Base-by-base conservation (phyloP, 2,797 vertebrate genomes). In the Triplophysa bombifrons region DNA sequence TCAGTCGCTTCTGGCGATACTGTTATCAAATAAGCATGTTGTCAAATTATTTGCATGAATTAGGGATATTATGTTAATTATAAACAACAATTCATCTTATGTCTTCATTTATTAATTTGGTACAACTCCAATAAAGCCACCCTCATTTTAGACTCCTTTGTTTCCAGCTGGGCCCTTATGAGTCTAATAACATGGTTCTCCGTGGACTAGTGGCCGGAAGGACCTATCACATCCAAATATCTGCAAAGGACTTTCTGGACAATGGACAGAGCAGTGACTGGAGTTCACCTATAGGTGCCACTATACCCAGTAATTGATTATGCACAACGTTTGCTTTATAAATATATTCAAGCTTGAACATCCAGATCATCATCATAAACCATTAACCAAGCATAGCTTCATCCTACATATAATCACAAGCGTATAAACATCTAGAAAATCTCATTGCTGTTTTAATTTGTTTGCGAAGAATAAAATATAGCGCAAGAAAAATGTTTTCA, bases 201-300 rank as follows among this genome's bases (percentile, higher is more conserved):
- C 89, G 84, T 67, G 83, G 86, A 10, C 82, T 93, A 74, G 68
- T 55, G 1, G 46, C 87, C 0, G 90, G 90, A 2, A 79, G 87
- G 56, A 71, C 69, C 3, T 94, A 94, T 89, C 34, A 51, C 74
- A 87, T 94, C 76, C 91, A 91, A 81, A 91, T 94, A 78, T 93
- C 92, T 3, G 91, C 91, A 0, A 88, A 84, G 76, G 93, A 94
- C 38, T 85, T 90, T 56, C 84, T 94, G 86, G 91, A 87, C 78
- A 60, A 91, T 53, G 94, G 94, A 50, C 17, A 88, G 53, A 90
- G 88, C 85, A 94, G 94, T 41, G 56, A 87, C 67, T 94, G 94
- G 94, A 94, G 91, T 76, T 64, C 80, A 3, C 83, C 90, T 4
- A 85, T 89, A 1, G 77, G 80, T 3, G 51, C 88, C 75, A 92